A percentile compares a stretch with the other conserved stretches of the same genome.
phyloP scores from a whole-genome alignment of 2,888 invertebrate genomes.

The Harpalus rufipes region DNA sequence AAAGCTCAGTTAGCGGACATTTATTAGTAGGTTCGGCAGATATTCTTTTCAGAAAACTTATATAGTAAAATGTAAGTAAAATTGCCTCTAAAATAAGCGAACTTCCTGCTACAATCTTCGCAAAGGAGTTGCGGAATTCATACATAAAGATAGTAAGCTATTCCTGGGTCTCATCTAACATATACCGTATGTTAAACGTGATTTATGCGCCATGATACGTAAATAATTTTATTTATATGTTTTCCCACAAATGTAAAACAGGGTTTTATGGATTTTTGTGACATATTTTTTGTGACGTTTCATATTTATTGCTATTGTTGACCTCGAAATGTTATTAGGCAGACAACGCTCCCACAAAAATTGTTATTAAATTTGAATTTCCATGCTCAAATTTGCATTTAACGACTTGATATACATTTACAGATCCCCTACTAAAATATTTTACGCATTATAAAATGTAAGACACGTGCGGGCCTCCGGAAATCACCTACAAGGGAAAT shows the following conservation, averaged over 20 bases:
- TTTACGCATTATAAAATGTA: background rate
- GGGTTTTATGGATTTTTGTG: slow-evolving; percentile 43
- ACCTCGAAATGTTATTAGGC: slow-evolving; percentile 42
- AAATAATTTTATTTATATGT: slow-evolving; percentile 43
- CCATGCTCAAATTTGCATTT: slow-evolving; percentile 23
- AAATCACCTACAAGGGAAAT: background rate
- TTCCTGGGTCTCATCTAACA: background rate
- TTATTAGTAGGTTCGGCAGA: too few relatives aligned
- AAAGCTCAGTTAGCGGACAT: too few relatives aligned
- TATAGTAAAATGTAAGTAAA: too few relatives aligned
- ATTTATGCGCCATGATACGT: slow-evolving; percentile 13
- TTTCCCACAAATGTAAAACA: slow-evolving; percentile 36
- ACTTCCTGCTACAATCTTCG: background rate
- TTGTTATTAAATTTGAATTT: slow-evolving; percentile 49
- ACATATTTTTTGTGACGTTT: slow-evolving; percentile 47
- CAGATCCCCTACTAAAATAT: background rate
- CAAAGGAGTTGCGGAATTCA: background rate
- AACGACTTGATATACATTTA: slow-evolving; percentile 5
- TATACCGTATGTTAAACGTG: background rate
- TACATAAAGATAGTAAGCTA: background rate
- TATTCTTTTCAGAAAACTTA: too few relatives aligned
- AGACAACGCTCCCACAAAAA: background rate
- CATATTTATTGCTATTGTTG: slow-evolving; percentile 45
- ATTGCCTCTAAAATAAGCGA: too few relatives aligned
- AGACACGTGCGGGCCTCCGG: background rate